Evolutionary conservation across 2,113 vertebrate species (phyloP), one percentile per base, ranked within the genome.

Genomic region (Motacilla alba): DNA sequence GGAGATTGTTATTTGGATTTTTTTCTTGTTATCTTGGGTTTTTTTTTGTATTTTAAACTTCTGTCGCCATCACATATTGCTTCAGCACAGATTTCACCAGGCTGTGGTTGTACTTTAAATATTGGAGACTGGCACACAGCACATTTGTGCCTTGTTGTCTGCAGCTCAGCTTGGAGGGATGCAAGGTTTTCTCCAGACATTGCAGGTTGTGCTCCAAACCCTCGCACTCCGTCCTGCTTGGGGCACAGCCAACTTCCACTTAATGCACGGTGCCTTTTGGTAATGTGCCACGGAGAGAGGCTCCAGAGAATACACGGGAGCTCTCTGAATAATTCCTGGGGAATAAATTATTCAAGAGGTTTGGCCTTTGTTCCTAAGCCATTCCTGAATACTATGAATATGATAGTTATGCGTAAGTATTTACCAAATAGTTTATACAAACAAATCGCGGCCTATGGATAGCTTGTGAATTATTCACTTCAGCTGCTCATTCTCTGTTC

Each of bases 341-440:
- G 52, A 86, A 88, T 96, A 90, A 95, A 90, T 96, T 88, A 95
- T 95, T 91, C 87, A 95, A 41, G 47, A 88, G 63, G 27, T 30
- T 74, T 86, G 78, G 55, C 68, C 52, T 91, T 95, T 93, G 59
- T 88, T 95, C 85, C 68, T 56, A 80, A 93, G 76, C 67, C 2
- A 0, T 59, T 91, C 43, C 84, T 83, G 84, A 97, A 93, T 52
- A 33, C 85, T 67, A 33, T 86, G 82, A 94, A 94, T 80, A 63
- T 30, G 59, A 58, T 47, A 80, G 84, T 22, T 93, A 26, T 37
- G 22, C 0, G 0, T 56, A 95, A 91, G 55, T 59, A 83, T 95
- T 96, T 95, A 83, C 55, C 81, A 94, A 94, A 95, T 74, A 91
- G 72, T 90, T 96, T 93, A 93, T 66, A 83, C 47, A 91, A 94